Conservation (phyloP, 2,113 vertebrate genomes). For the Todiramphus saurophagus region DNA sequence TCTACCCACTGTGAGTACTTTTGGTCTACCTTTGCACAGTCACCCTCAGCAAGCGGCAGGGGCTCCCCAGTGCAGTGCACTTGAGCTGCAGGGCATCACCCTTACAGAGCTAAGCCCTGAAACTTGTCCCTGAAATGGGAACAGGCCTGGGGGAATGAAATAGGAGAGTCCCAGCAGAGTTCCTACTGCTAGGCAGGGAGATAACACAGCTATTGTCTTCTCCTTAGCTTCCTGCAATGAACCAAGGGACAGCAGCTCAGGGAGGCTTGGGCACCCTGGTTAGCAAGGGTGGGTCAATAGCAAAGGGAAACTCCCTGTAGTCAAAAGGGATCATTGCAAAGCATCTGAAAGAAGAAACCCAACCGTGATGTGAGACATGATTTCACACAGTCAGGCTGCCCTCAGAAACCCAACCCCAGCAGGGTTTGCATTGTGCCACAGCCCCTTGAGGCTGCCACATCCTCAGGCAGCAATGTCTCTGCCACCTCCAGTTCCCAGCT, state of each 20-base stretch:
- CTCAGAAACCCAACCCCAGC: not conserved
- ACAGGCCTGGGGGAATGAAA: not conserved
- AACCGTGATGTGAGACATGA: not conserved
- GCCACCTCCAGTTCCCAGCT: not conserved
- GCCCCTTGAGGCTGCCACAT: not conserved
- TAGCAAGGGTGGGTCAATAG: not conserved
- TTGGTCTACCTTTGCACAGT: not conserved
- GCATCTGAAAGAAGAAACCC: not conserved
- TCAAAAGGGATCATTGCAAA: not conserved
- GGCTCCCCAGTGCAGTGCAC: rapidly evolving
- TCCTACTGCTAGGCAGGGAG: not conserved
- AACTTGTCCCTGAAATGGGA: not conserved
- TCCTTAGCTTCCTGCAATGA: not conserved
- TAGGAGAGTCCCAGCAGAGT: not conserved
- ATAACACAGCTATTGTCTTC: not conserved
- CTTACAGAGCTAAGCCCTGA: not conserved
- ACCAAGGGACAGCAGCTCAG: not conserved
- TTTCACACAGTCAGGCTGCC: not conserved
- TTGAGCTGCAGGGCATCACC: not conserved
- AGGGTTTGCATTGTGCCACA: not conserved
- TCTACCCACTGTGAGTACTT: not conserved
- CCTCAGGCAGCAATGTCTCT: not conserved
- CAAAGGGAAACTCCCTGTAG: not conserved
- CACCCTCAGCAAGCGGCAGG: not conserved
- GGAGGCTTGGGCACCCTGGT: not conserved